A percentile compares a stretch with the other conserved stretches of the same genome.
phyloP scores from a whole-genome alignment of 1,140 invertebrate species.

The Whitmania pigra region DNA sequence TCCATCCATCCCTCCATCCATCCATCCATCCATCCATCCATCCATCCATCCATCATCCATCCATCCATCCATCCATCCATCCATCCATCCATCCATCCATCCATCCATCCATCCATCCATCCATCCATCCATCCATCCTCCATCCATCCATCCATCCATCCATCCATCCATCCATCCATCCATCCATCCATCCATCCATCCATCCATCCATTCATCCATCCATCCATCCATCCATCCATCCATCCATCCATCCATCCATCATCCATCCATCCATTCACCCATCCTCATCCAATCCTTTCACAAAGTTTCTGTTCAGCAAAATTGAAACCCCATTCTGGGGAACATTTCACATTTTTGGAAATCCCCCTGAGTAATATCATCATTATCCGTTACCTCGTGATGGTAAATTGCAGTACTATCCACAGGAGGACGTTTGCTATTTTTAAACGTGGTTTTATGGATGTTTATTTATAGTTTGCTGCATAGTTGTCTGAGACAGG shows the following conservation, averaged over 20 bases:
- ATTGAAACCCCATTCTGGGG: not conserved
- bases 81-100: not conserved
- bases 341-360: no score
- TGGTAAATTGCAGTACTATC: no score
- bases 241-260: not conserved
- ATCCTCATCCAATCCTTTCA: not conserved
- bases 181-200: no score
- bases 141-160: not conserved
- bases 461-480: no score
- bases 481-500: no score
- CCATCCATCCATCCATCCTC: no score
- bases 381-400: no score
- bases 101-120: not conserved
- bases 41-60: not conserved
- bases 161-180: not conserved
- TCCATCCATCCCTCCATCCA: not conserved
- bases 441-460: no score
- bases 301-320: not conserved
- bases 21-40: not conserved
- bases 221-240: not conserved
- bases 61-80: not conserved
- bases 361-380: no score
- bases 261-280: not conserved
- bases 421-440: no score
- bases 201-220: no score